Percentiles rank a stretch among this genome's conserved stretches.
Evolutionary conservation across 2,113 vertebrate genomes (phyloP).

Genomic region (Dasyurus viverrinus): DNA sequence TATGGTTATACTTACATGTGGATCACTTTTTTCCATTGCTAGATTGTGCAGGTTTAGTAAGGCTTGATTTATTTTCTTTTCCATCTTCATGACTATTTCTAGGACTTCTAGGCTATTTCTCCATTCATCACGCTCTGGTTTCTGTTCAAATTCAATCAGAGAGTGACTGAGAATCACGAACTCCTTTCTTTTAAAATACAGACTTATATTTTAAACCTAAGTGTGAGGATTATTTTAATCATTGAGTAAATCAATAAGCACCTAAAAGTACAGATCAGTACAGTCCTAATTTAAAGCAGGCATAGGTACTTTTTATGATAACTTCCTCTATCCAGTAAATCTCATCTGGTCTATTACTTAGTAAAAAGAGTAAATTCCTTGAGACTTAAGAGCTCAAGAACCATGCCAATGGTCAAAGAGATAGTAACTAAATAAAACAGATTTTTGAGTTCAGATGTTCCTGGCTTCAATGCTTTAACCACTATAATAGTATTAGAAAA

Average conservation of each 20-base stretch:
- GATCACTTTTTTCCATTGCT: conserved; percentile 81
- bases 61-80: conserved; percentile 88
- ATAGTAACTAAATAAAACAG: not conserved
- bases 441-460: not conserved
- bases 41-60: conserved; percentile 88
- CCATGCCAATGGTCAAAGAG: not conserved
- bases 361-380: not conserved
- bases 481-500: not conserved
- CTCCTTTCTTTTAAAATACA: not conserved
- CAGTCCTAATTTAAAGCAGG: not conserved
- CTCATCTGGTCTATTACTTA: not conserved
- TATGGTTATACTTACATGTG: conserved; percentile 82
- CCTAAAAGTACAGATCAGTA: not conserved
- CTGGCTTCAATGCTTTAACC: not conserved
- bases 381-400: not conserved
- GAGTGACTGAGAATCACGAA: not conserved
- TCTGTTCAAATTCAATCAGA: conserved; percentile 57
- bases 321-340: not conserved
- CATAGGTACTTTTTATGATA: not conserved
- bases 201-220: not conserved
- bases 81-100: conserved; percentile 86
- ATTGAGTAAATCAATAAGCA: not conserved
- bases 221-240: not conserved
- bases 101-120: conserved; percentile 86
- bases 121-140: conserved; percentile 87